phyloP scores from a whole-genome alignment of 2,113 vertebrate species.

The Odocoileus virginianus region DNA sequence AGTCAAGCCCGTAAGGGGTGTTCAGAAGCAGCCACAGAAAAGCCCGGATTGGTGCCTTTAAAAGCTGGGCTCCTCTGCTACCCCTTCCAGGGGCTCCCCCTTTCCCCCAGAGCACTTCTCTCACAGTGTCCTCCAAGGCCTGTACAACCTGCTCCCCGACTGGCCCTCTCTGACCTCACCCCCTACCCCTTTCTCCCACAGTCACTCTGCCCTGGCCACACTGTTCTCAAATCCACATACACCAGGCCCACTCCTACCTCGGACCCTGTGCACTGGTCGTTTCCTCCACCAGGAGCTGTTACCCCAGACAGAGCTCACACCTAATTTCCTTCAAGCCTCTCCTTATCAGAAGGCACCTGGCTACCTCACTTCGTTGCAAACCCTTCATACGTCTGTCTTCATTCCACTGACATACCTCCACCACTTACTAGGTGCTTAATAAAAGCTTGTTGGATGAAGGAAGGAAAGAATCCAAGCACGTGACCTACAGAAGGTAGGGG shows the following conservation, averaged over 20 bases:
- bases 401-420: background rate
- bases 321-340: background rate
- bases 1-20: background rate
- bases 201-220: background rate
- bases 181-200: background rate
- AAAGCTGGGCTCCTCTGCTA: background rate
- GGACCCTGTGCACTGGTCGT: background rate
- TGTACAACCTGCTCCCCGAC: background rate
- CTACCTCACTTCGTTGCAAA: background rate
- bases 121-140: background rate
- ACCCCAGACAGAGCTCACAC: background rate
- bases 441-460: background rate
- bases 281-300: background rate
- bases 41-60: background rate
- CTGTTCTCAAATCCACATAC: background rate
- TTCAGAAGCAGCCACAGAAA: background rate
- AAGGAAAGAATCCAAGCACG: background rate
- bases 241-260: background rate
- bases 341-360: background rate
- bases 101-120: background rate
- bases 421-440: background rate
- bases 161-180: background rate
- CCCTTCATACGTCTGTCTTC: background rate
- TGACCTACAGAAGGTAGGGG: background rate
- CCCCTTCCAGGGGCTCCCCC: background rate